These are phyloP conservation scores for Portevinia maculata DNA, from an alignment of 2,888 invertebrate genomes.

Conservation along the genomic window DNA sequence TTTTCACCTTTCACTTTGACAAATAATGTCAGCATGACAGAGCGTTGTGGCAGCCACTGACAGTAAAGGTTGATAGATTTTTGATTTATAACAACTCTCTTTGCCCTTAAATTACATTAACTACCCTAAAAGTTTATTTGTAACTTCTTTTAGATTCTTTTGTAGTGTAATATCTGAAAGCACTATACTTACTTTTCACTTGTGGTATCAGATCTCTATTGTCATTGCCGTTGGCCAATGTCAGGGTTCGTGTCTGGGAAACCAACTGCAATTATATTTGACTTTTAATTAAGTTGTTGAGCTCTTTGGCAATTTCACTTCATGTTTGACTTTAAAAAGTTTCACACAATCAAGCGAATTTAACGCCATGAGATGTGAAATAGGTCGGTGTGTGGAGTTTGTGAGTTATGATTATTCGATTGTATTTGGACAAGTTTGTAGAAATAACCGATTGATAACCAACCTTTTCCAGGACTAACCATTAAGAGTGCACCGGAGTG, in stretches of 20 bases:
- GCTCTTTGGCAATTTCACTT: constrained; percentile 13
- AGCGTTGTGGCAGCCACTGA: not conserved
- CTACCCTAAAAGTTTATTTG: not conserved
- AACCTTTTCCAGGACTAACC: not conserved
- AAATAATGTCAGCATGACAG: not conserved
- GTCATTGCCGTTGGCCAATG: constrained; percentile 2
- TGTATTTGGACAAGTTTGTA: not conserved
- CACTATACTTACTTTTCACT: not conserved
- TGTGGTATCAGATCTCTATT: not conserved
- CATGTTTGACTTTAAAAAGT: not conserved
- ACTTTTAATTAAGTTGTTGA: constrained; percentile 37
- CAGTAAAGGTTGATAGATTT: not conserved
- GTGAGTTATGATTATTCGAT: not conserved
- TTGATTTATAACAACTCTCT: no score
- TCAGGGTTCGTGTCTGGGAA: constrained; percentile 3
- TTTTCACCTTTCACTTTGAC: constrained; percentile 36
- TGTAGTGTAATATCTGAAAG: no score
- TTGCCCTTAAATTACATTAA: constrained; percentile 9
- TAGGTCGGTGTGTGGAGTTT: not conserved
- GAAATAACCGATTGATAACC: not conserved
- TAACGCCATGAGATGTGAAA: constrained; percentile 34
- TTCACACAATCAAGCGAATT: constrained; percentile 45
- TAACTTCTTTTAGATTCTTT: no score
- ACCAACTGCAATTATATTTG: constrained; percentile 43
- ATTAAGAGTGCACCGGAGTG: not conserved